Percentiles rank a stretch among this genome's conserved stretches.
Conservation (phyloP, 2,113 vertebrate species). For the Hystrix cristata region DNA sequence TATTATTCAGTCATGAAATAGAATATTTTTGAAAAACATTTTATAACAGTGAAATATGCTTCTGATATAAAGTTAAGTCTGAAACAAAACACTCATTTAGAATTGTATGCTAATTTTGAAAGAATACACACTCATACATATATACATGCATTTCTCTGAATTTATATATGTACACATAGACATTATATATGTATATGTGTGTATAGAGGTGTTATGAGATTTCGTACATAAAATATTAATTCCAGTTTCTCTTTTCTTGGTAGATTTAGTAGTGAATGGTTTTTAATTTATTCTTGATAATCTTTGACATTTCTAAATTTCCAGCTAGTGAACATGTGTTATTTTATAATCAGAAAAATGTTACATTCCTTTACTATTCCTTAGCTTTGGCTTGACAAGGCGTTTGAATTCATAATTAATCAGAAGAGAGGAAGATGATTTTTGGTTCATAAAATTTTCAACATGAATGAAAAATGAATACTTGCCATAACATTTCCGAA, state of each 20-base stretch:
- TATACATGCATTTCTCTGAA: not conserved
- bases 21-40: not conserved
- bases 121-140: not conserved
- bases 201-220: not conserved
- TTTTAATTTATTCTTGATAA: conserved; percentile 64
- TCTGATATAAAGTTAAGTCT: not conserved
- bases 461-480: conserved; percentile 70
- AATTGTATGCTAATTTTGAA: conserved; percentile 30
- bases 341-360: conserved; percentile 63
- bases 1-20: conserved; percentile 24
- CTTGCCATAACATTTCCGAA: conserved; percentile 63
- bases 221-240: conserved; percentile 36
- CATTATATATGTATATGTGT: not conserved
- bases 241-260: not conserved
- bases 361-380: conserved; percentile 35
- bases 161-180: not conserved
- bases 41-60: conserved; percentile 31
- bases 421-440: conserved; percentile 42
- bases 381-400: conserved; percentile 63
- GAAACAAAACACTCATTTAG: not conserved
- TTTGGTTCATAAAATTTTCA: conserved; percentile 76
- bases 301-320: conserved; percentile 68
- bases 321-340: conserved; percentile 57
- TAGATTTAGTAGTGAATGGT: not conserved
- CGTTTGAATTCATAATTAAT: conserved; percentile 74